These are phyloP conservation scores for Heteractis magnifica DNA, from an alignment of 92 coral and sea anemone species.

Conservation along the genomic window DNA sequence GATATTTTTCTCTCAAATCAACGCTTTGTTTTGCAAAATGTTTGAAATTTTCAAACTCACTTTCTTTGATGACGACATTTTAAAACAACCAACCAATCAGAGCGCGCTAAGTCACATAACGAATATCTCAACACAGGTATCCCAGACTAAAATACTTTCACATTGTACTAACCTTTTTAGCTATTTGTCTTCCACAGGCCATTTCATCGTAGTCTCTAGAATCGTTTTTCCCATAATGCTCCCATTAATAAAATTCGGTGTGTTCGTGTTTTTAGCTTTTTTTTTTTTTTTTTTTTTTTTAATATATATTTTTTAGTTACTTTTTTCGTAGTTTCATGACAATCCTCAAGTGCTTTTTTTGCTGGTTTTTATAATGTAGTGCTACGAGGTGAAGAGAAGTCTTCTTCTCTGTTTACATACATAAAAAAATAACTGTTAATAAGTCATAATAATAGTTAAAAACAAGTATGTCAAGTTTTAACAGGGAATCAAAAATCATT, in stretches of 20 bases:
- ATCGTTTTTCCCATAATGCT: background rate
- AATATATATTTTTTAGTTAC: background rate
- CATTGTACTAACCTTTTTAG: background rate
- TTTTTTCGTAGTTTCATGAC: background rate
- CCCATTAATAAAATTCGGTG: background rate
- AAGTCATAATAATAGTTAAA: too few relatives aligned
- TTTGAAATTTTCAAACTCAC: slow-evolving; percentile 3
- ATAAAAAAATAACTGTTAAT: background rate
- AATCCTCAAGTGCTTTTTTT: slow-evolving; percentile 9
- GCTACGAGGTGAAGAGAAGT: slow-evolving; percentile 28
- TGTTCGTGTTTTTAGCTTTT: background rate
- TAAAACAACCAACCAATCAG: slow-evolving; percentile 25
- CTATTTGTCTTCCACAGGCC: background rate
- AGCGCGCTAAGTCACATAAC: background rate
- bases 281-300: background rate
- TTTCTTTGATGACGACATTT: background rate
- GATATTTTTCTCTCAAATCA: background rate
- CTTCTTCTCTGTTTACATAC: slow-evolving; percentile 22
- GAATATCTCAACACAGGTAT: slow-evolving; percentile 18
- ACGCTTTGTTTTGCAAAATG: background rate
- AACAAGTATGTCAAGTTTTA: background rate
- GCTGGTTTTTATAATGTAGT: slow-evolving; percentile 15
- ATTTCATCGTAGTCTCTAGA: background rate
- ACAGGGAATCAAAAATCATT: too few relatives aligned
- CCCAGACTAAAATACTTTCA: background rate